Evolutionary conservation across 2,888 invertebrate genomes (phyloP).

Genomic region (Punctoribates punctum): DNA sequence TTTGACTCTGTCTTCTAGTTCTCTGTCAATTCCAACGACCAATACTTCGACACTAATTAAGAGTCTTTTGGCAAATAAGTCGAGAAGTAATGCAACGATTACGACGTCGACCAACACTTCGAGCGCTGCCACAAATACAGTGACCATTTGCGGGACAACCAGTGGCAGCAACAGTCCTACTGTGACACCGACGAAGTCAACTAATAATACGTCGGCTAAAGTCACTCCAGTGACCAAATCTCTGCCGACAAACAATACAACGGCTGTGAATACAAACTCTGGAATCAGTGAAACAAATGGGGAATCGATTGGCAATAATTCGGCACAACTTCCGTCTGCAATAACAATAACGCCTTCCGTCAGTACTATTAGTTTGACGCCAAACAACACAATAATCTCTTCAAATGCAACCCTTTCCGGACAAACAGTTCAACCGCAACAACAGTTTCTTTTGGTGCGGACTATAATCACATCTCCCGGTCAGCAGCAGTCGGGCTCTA

Average conservation of each 20-base stretch:
- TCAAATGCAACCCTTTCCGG: constrained; percentile 1
- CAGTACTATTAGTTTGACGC: constrained; percentile 33
- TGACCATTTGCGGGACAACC: neutral
- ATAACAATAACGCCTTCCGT: constrained; percentile 33
- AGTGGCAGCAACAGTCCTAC: neutral
- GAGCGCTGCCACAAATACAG: neutral
- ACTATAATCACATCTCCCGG: constrained; percentile 39
- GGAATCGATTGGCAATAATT: neutral
- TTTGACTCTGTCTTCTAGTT: constrained; percentile 44
- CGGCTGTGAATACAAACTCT: neutral
- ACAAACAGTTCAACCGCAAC: constrained; percentile 23
- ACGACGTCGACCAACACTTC: neutral
- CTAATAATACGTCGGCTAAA: neutral
- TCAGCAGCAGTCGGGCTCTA: constrained; percentile 29
- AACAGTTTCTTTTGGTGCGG: constrained; percentile 44
- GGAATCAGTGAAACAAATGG: constrained; percentile 21
- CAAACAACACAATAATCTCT: constrained; percentile 36
- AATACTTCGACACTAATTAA: constrained; percentile 78
- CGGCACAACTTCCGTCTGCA: constrained; percentile 3
- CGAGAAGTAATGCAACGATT: constrained; percentile 54
- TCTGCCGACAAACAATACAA: neutral
- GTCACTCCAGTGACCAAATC: neutral
- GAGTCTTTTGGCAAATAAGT: constrained; percentile 89
- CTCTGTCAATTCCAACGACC: constrained; percentile 49
- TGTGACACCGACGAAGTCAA: neutral